Evolutionary conservation across 1,140 invertebrate species (phyloP).

Genomic region (Babylonia areolata): DNA sequence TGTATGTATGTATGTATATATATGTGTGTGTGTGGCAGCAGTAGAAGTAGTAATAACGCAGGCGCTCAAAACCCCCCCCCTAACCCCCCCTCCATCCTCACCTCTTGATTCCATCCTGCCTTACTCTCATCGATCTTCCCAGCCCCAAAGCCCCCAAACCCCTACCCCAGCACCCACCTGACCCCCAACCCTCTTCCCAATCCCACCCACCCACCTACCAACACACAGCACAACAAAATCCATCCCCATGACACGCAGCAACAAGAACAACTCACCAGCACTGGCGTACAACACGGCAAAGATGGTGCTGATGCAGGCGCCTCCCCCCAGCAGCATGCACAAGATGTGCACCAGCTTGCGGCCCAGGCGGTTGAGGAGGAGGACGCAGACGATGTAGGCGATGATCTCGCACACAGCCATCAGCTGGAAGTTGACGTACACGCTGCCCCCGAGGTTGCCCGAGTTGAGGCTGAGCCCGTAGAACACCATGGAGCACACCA

Average conservation of each 20-base stretch:
- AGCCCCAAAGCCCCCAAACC: too few relatives aligned
- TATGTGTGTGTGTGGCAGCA: too few relatives aligned
- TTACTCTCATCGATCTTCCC: slow-evolving; percentile 52
- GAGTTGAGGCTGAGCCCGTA: slow-evolving; percentile 81
- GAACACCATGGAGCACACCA: slow-evolving; percentile 75
- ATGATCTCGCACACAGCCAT: slow-evolving; percentile 85
- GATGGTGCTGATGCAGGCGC: slow-evolving; percentile 57
- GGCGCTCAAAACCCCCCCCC: not conserved
- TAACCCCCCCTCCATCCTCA: slow-evolving; percentile 55
- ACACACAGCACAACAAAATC: slow-evolving; percentile 55
- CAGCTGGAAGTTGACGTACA: slow-evolving; percentile 69
- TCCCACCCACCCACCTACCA: slow-evolving; percentile 43
- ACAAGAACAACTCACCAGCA: slow-evolving; percentile 44
- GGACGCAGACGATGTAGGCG: slow-evolving; percentile 71
- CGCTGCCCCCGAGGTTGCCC: slow-evolving; percentile 59
- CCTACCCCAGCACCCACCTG: slow-evolving; percentile 49
- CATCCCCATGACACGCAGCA: slow-evolving; percentile 48
- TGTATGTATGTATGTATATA: too few relatives aligned
- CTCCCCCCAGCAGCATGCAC: slow-evolving; percentile 54
- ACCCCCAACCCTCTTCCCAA: slow-evolving; percentile 54
- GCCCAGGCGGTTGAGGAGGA: slow-evolving; percentile 56
- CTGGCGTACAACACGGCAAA: slow-evolving; percentile 52
- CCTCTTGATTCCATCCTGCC: slow-evolving; percentile 14
- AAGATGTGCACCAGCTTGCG: slow-evolving; percentile 56
- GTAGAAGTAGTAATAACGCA: too few relatives aligned